Evolutionary conservation across 2,888 invertebrate species (phyloP), one percentile per base, ranked within the genome.

Genomic region (Cactoblastis cactorum): DNA sequence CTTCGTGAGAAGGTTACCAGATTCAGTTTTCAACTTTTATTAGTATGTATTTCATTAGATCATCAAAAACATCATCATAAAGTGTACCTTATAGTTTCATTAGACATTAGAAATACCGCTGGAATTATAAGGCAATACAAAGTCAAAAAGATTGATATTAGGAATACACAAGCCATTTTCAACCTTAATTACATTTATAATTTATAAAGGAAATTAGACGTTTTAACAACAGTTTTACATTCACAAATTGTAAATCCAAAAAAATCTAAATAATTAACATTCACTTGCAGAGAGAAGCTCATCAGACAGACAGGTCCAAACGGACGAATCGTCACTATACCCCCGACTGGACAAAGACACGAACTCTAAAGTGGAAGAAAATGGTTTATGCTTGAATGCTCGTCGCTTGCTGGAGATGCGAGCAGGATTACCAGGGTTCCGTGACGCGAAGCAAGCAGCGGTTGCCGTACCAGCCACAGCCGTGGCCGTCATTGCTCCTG

Each of bases 241-340:
- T 32, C 32, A 32, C 11, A 32, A 2, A 32, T 32, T 32, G 2
- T 34, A 9, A 34, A 34, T 34, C 24, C 24, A 24, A 24, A 24
- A n/a, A n/a, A n/a, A n/a, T 32, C 9, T 32, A 32, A n/a, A 1
- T 12, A 4, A 9, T 12, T 1, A 15, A 15, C 9, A 9, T 15
- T 18, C 17, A 51, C 4, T 53, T 51, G 2, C 71, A 80, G 83
- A 83, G 52, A 69, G 71, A 45, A 68, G 69, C n/a, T 75, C 73
- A 8, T 64, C 72, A 5, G 83, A 85, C 57, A 71, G 80, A 3
- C 78, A 80, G 39, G 80, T 82, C 50, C 86, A 86, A 62, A 86
- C 86, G 6, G 86, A 86, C 12, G 83, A 79, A n/a, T 53, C 61
- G 6, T 43, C 57, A 17, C 54, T 63, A 52, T 71, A 66, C 48